Evolutionary conservation across 1,140 invertebrate genomes (phyloP).

Genomic region (Rhopalosiphum maidis): DNA sequence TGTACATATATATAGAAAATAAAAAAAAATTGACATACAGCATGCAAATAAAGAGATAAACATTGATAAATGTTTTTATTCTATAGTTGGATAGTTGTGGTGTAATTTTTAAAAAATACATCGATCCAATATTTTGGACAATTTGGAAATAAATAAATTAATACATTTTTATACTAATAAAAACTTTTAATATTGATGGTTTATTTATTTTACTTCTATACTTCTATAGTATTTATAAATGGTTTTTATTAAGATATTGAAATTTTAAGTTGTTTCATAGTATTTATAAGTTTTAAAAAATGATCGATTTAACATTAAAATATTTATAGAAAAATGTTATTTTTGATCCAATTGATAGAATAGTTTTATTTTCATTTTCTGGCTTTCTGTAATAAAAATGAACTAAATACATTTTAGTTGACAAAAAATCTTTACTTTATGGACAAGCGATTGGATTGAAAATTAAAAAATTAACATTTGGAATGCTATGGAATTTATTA

Average conservation of each 20-base stretch:
- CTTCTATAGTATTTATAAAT: background rate
- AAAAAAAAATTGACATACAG: background rate
- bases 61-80: background rate
- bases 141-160: background rate
- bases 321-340: background rate
- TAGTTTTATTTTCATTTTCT: slow-evolving; percentile 14
- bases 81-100: background rate
- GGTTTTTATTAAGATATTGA: too few species aligned
- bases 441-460: background rate
- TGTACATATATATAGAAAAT: background rate
- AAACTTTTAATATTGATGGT: too few species aligned
- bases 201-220: too few species aligned
- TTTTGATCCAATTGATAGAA: background rate
- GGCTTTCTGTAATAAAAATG: background rate
- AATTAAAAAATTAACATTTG: slow-evolving; percentile 29
- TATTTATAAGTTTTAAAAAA: background rate
- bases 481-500: slow-evolving; percentile 23
- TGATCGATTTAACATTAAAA: background rate
- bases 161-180: background rate
- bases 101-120: background rate
- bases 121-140: background rate
- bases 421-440: slow-evolving; percentile 5
- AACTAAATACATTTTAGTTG: slow-evolving; percentile 1
- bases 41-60: background rate
- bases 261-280: background rate